phyloP scores from a whole-genome alignment of 2,113 vertebrate genomes.

The Myrmecobius fasciatus region DNA sequence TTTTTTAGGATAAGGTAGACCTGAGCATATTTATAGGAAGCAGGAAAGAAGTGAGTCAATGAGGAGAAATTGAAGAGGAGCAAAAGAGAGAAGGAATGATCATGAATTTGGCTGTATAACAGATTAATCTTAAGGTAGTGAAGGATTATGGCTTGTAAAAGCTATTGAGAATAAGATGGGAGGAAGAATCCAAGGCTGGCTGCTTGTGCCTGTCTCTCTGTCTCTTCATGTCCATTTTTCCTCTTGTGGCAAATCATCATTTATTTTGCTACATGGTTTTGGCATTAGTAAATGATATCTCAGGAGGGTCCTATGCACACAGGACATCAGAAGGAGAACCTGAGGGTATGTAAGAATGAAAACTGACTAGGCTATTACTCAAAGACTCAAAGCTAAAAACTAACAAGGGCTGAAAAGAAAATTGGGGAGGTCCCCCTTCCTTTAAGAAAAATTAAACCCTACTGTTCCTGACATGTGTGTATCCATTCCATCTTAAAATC shows the following conservation, averaged over 20 bases:
- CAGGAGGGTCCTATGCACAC: constrained; percentile 49
- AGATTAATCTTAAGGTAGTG: constrained; percentile 34
- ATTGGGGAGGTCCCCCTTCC: neutral
- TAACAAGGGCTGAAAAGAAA: constrained; percentile 8
- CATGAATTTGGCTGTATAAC: constrained; percentile 46
- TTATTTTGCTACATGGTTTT: constrained; percentile 73
- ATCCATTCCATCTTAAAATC: neutral
- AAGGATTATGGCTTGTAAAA: constrained; percentile 35
- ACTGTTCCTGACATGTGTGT: neutral
- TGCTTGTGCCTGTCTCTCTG: constrained; percentile 11
- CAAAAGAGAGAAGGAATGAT: neutral
- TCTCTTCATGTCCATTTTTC: constrained; percentile 36
- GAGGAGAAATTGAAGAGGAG: neutral
- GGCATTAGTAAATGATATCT: constrained; percentile 66
- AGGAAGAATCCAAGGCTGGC: constrained; percentile 15
- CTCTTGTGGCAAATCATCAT: constrained; percentile 64
- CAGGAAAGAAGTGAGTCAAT: neutral
- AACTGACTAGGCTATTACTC: constrained; percentile 47
- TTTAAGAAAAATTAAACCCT: neutral
- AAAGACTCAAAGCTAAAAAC: constrained; percentile 12
- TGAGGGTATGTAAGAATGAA: constrained; percentile 48
- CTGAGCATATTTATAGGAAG: neutral
- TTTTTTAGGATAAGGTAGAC: neutral
- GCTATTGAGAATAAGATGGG: constrained; percentile 5
- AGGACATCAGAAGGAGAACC: constrained; percentile 17